Percentiles rank a stretch among this genome's conserved stretches.
These are phyloP conservation scores for Cyprinodon brontotheroides DNA, from an alignment of 2,113 vertebrate genomes.

Conservation along the genomic window DNA sequence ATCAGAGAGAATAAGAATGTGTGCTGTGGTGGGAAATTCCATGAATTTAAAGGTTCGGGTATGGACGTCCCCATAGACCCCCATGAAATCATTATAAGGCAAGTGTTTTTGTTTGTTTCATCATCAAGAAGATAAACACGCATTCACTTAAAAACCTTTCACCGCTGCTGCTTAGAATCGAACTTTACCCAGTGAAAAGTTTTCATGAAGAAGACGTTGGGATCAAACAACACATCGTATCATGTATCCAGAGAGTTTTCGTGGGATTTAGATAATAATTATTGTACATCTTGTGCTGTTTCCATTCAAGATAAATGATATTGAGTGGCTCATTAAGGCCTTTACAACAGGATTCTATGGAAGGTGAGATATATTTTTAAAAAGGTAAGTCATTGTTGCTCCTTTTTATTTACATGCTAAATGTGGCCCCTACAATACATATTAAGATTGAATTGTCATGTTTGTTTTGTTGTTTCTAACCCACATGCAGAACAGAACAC, in stretches of 20 bases:
- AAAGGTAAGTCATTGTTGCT: too few species aligned
- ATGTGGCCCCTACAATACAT: too few species aligned
- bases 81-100: slow-evolving; percentile 87
- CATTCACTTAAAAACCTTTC: neutral
- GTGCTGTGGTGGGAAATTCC: slow-evolving; percentile 90
- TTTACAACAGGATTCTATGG: slow-evolving; percentile 25
- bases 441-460: too few species aligned
- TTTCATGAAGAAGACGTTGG: slow-evolving; percentile 48
- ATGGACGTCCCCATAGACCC: slow-evolving; percentile 84
- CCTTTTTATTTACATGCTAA: too few species aligned
- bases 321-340: slow-evolving; percentile 39
- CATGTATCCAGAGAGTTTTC: slow-evolving; percentile 56
- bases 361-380: slow-evolving; percentile 9
- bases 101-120: neutral
- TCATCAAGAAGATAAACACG: rapidly evolving
- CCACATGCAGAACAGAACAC: too few species aligned
- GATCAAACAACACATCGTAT: slow-evolving; percentile 46
- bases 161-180: slow-evolving; percentile 18
- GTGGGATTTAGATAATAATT: slow-evolving; percentile 29
- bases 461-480: too few species aligned
- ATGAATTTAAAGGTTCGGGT: slow-evolving; percentile 84
- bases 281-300: slow-evolving; percentile 49
- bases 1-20: slow-evolving; percentile 77
- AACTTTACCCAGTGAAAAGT: neutral
- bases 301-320: slow-evolving; percentile 53